Percentiles rank a stretch among this genome's conserved stretches.
Conservation (phyloP, 2,888 invertebrate species). For the Netelia fuscicornis region DNA sequence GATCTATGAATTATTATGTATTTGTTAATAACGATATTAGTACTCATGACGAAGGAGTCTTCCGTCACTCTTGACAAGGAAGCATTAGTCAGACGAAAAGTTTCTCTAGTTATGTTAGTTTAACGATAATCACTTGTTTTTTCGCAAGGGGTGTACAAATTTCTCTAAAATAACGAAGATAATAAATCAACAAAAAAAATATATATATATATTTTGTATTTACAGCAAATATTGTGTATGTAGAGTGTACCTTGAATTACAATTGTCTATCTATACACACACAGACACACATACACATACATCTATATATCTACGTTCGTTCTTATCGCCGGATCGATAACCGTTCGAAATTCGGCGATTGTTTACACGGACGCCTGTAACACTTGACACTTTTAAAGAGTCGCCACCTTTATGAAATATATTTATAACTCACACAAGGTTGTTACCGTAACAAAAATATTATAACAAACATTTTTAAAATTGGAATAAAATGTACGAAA, state of each 20-base stretch:
- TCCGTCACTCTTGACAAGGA: slow-evolving; percentile 42
- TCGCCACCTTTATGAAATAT: slow-evolving; percentile 35
- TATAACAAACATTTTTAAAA: slow-evolving; percentile 52
- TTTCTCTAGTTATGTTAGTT: slow-evolving; percentile 20
- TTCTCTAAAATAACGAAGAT: slow-evolving; percentile 39
- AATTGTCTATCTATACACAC: slow-evolving; percentile 4
- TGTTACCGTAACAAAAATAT: slow-evolving; percentile 47
- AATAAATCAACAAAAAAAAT: slow-evolving; percentile 25
- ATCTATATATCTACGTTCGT: slow-evolving; percentile 16
- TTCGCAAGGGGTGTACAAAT: slow-evolving; percentile 39
- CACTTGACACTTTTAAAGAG: slow-evolving; percentile 20
- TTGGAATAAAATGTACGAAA: slow-evolving; percentile 55
- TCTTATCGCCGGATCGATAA: slow-evolving; percentile 19
- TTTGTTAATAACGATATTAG: slow-evolving; percentile 23
- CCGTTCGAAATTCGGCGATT: slow-evolving; percentile 10
- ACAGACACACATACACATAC: background rate
- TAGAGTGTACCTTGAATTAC: slow-evolving; percentile 1
- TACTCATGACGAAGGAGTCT: slow-evolving; percentile 51
- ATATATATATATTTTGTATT: slow-evolving; percentile 56
- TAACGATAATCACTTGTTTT: slow-evolving; percentile 40
- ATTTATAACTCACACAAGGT: slow-evolving; percentile 64
- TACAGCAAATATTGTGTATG: slow-evolving; percentile 54
- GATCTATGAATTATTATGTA: slow-evolving; percentile 18
- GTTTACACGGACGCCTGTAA: slow-evolving; percentile 11
- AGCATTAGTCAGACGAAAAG: slow-evolving; percentile 8